A percentile compares a stretch with the other conserved stretches of the same genome.
Evolutionary conservation across 2,113 vertebrate species (phyloP).

Genomic region (Chrysemys picta): DNA sequence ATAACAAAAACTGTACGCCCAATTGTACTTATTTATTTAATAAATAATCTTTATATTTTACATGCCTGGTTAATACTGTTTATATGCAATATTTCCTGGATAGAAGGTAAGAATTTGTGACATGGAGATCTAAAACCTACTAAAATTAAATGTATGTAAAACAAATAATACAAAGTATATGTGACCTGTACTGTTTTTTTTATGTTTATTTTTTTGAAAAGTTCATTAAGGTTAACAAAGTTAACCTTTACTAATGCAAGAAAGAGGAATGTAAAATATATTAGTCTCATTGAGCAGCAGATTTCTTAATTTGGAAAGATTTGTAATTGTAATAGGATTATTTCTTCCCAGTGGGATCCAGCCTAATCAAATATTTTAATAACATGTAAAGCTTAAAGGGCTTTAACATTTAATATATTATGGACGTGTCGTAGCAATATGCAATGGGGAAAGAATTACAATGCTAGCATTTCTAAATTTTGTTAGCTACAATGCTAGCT

Average conservation of each 20-base stretch:
- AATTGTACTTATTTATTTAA: conserved; percentile 36
- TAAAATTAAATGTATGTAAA: conserved; percentile 23
- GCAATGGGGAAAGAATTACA: background rate
- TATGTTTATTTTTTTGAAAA: background rate
- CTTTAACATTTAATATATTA: background rate
- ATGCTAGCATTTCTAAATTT: background rate
- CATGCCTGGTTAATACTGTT: background rate
- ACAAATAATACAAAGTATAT: background rate
- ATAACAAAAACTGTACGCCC: background rate
- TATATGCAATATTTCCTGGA: background rate
- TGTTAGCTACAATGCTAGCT: background rate
- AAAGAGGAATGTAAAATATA: background rate
- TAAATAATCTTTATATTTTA: background rate
- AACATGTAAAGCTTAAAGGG: background rate
- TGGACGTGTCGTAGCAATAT: background rate
- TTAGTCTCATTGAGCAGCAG: background rate
- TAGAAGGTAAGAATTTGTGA: conserved; percentile 25
- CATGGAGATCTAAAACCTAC: conserved; percentile 27
- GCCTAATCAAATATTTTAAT: background rate
- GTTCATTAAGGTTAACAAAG: background rate
- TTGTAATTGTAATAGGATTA: background rate
- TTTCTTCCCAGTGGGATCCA: background rate
- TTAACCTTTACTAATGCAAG: background rate
- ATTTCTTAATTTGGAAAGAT: background rate
- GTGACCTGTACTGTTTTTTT: background rate